phyloP scores from a whole-genome alignment of 2,797 vertebrate genomes.

The Cercopithecus hamlyni region DNA sequence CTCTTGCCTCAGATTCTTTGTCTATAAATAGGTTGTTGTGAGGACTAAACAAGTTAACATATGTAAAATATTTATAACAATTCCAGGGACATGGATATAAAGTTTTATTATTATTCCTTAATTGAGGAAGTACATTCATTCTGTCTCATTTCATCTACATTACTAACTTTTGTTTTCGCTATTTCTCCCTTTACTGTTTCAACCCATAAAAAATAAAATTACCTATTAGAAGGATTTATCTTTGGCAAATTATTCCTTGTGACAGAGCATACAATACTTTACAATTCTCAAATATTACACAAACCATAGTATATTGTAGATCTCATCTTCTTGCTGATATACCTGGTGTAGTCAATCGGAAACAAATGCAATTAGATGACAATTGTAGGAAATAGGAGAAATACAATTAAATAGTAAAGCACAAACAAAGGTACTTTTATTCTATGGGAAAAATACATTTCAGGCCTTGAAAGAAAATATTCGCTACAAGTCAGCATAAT shows the following conservation, averaged over 20 bases:
- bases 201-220: slow-evolving; percentile 25
- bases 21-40: neutral
- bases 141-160: slow-evolving; percentile 28
- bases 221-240: neutral
- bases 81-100: neutral
- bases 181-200: neutral
- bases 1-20: neutral
- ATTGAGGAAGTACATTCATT: neutral
- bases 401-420: slow-evolving; percentile 6
- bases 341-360: neutral
- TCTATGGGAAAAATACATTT: slow-evolving; percentile 8
- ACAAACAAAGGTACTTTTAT: neutral
- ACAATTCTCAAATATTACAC: neutral
- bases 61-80: neutral
- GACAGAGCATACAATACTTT: neutral
- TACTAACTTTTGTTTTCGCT: neutral
- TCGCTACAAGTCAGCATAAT: neutral
- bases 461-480: slow-evolving; percentile 43
- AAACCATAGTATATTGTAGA: neutral
- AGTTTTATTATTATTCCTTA: slow-evolving; percentile 12
- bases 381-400: neutral
- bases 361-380: neutral
- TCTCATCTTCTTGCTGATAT: neutral
- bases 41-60: neutral
- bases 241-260: slow-evolving; percentile 4